phyloP scores from a whole-genome alignment of 2,797 vertebrate species.

The Enoplosus armatus region DNA sequence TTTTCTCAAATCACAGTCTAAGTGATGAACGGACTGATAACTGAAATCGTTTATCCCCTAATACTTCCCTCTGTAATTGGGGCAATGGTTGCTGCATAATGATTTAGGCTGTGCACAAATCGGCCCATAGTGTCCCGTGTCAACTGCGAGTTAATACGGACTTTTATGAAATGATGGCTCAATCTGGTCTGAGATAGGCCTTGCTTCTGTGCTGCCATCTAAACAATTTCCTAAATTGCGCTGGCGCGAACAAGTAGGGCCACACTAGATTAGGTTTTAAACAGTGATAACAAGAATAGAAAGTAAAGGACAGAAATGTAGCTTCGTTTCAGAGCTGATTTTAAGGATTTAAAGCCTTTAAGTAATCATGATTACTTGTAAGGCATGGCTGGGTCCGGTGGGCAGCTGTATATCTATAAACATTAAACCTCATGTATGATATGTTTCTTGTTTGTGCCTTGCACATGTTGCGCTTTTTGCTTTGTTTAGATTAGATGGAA shows the following conservation, averaged over 20 bases:
- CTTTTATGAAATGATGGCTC: background rate
- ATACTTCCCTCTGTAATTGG: background rate
- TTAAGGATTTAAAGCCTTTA: no score
- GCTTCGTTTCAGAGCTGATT: no score
- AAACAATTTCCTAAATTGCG: constrained; percentile 6
- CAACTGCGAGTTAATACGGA: no score
- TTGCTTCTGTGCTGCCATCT: background rate
- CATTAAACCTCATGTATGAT: background rate
- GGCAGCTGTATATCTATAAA: no score
- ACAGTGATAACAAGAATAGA: background rate
- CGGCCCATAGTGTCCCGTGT: background rate
- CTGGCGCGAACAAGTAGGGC: background rate
- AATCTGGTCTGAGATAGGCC: background rate
- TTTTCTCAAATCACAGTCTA: background rate
- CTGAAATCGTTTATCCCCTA: background rate
- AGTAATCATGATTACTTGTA: no score
- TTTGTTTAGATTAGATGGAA: no score
- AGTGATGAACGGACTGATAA: background rate
- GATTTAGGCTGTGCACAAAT: background rate
- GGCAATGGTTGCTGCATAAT: constrained; percentile 3
- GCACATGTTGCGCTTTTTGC: no score
- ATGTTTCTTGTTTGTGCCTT: no score
- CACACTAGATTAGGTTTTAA: background rate
- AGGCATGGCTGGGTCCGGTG: no score
- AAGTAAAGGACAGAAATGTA: background rate